These are phyloP conservation scores for Asteroscopus sphinx DNA, from an alignment of 2,888 invertebrate genomes.

Conservation along the genomic window DNA sequence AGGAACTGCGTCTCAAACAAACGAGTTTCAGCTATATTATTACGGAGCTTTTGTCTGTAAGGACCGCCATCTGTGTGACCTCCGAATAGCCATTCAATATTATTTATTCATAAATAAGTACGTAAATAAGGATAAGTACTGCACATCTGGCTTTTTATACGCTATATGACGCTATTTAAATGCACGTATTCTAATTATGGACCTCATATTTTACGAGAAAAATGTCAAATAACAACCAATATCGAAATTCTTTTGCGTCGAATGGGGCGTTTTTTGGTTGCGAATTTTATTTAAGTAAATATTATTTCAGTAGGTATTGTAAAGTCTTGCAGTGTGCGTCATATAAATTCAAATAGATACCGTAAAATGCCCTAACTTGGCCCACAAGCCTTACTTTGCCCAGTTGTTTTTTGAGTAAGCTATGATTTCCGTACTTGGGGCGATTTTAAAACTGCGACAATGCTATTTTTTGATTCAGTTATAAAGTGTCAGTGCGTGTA, in stretches of 20 bases:
- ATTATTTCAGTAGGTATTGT: conserved; percentile 13
- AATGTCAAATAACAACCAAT: conserved; percentile 32
- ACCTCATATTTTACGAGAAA: conserved; percentile 41
- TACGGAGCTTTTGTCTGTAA: conserved; percentile 74
- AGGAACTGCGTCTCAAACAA: conserved; percentile 79
- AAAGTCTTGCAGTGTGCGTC: conserved; percentile 28
- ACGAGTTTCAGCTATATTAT: conserved; percentile 73
- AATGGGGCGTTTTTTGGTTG: conserved; percentile 10
- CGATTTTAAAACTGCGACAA: no score
- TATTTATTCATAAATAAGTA: conserved; percentile 63
- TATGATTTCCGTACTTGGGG: no score
- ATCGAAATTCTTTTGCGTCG: conserved; percentile 25
- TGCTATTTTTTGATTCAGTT: no score
- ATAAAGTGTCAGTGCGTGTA: no score
- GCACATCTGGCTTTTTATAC: conserved; percentile 49
- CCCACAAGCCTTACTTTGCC: no score
- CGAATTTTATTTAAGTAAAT: conserved; percentile 28
- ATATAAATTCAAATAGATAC: conserved; percentile 41
- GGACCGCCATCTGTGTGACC: conserved; percentile 76
- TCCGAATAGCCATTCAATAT: conserved; percentile 76
- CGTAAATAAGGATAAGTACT: conserved; percentile 54
- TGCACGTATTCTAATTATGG: conserved; percentile 36
- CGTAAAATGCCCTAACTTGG: no score
- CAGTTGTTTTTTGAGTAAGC: no score
- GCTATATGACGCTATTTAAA: conserved; percentile 38